phyloP scores from a whole-genome alignment of 2,797 vertebrate genomes.

The Anomalospiza imberbis region DNA sequence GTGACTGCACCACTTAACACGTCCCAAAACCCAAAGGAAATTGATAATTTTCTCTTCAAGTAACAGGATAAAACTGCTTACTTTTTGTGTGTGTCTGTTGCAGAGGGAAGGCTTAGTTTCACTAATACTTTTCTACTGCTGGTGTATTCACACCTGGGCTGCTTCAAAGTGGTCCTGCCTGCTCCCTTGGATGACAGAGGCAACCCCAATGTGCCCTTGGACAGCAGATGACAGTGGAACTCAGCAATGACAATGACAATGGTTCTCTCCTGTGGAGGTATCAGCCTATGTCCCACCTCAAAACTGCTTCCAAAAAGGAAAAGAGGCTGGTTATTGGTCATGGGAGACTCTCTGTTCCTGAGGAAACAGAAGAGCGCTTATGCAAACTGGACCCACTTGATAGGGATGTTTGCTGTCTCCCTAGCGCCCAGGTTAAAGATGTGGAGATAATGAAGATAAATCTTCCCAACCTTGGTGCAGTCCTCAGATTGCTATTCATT shows the following conservation, averaged over 20 bases:
- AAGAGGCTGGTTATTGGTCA: not conserved
- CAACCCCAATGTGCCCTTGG: not conserved
- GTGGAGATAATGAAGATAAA: not conserved
- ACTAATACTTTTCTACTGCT: not conserved
- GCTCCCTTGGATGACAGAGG: not conserved
- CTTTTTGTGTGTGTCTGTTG: not conserved
- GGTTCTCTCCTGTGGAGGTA: not conserved
- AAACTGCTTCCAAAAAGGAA: not conserved
- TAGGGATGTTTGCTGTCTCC: not conserved
- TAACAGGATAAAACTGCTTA: not conserved
- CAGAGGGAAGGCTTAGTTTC: not conserved
- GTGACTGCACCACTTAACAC: not conserved
- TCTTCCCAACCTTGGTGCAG: not conserved
- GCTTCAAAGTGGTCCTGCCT: not conserved
- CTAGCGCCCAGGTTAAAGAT: not conserved
- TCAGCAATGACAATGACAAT: not conserved
- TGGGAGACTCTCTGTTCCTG: not conserved
- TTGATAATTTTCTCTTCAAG: not conserved
- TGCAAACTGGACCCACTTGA: not conserved
- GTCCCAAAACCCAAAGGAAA: not conserved
- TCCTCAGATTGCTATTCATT: not conserved
- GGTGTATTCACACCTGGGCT: not conserved
- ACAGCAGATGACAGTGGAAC: not conserved
- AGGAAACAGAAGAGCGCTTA: not conserved
- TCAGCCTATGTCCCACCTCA: not conserved